A percentile compares a stretch with the other conserved stretches of the same genome.
phyloP scores from a whole-genome alignment of 2,113 vertebrate genomes.

The Cryptoleucopteryx plumbea region DNA sequence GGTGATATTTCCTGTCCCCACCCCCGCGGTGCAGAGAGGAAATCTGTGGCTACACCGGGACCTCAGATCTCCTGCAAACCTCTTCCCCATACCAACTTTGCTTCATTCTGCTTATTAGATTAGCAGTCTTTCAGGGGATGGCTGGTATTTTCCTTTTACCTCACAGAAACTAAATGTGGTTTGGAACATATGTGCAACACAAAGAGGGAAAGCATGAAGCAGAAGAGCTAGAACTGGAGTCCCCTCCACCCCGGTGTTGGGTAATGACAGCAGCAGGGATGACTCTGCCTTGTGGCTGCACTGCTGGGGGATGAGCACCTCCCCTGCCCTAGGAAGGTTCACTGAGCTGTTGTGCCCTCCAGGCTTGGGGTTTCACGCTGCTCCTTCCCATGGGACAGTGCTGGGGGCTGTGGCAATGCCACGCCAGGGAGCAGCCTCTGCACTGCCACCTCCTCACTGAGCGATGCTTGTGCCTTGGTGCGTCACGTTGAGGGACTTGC shows the following conservation, averaged over 20 bases:
- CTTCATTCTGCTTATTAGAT: neutral
- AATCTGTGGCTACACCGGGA: neutral
- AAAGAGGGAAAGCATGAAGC: neutral
- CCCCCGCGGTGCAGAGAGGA: neutral
- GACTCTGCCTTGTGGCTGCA: neutral
- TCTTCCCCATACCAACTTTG: neutral
- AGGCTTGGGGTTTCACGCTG: neutral
- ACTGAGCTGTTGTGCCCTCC: neutral
- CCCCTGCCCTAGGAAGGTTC: neutral
- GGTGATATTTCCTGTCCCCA: neutral
- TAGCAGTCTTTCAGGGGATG: neutral
- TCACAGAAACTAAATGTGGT: neutral
- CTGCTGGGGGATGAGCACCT: neutral
- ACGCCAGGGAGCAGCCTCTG: neutral
- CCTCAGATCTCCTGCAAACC: neutral
- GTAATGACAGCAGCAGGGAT: neutral
- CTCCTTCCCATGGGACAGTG: neutral
- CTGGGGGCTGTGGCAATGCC: neutral
- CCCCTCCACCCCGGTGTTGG: neutral
- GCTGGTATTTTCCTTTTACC: neutral
- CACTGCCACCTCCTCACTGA: rapidly evolving
- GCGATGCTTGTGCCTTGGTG: neutral
- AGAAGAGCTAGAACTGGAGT: neutral
- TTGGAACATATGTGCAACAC: neutral
- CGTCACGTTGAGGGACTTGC: neutral